These are phyloP conservation scores for Branchipolynoe longqiensis DNA, from an alignment of 2,888 invertebrate genomes.

Conservation along the genomic window DNA sequence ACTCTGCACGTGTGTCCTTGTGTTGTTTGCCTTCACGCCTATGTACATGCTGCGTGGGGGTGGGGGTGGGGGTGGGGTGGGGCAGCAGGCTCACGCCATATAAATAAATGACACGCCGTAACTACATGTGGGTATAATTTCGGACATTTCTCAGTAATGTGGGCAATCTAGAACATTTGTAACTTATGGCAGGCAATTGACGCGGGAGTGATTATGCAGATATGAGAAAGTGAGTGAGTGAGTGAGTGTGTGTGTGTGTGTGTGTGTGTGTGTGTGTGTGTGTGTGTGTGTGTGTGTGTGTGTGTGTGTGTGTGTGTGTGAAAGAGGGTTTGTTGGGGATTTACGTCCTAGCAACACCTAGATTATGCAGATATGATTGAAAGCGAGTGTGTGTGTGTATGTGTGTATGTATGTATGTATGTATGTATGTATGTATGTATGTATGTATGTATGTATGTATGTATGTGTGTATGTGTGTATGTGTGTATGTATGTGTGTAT, in stretches of 20 bases:
- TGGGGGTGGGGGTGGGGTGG: too few species aligned
- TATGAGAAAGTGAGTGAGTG: neutral
- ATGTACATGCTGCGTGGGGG: too few species aligned
- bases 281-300: neutral
- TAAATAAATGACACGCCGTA: too few species aligned
- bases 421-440: neutral
- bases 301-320: neutral
- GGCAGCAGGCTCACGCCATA: too few species aligned
- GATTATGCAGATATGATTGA: neutral
- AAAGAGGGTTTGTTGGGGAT: neutral
- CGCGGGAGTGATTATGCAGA: too few species aligned
- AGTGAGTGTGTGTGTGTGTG: slow-evolving; percentile 9
- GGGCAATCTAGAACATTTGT: too few species aligned
- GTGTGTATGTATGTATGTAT: neutral
- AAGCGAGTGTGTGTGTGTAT: neutral
- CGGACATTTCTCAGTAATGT: too few species aligned
- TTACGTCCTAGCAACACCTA: neutral
- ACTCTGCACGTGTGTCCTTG: too few species aligned
- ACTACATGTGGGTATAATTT: too few species aligned
- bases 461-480: neutral
- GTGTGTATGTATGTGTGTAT: neutral
- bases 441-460: neutral
- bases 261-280: neutral
- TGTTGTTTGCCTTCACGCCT: too few species aligned
- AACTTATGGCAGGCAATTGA: too few species aligned